A percentile compares a stretch with the other conserved stretches of the same genome.
Conservation (phyloP, 2,113 vertebrate species). For the Oostethus manadensis region DNA sequence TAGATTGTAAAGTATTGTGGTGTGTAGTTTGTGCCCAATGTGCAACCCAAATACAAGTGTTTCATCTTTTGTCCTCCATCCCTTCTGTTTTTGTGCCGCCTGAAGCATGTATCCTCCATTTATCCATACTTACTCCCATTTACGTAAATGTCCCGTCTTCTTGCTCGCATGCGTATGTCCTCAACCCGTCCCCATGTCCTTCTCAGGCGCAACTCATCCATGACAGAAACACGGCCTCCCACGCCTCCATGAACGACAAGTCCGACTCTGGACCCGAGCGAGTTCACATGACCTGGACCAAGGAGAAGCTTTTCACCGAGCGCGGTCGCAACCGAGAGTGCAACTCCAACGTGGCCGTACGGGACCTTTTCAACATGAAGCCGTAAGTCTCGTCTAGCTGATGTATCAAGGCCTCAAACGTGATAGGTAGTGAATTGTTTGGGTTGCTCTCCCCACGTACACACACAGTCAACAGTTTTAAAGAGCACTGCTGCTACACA, state of each 20-base stretch:
- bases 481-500: no score
- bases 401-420: background rate
- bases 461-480: no score
- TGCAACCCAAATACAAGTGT: no score
- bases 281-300: constrained; percentile 98
- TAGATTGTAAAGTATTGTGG: background rate
- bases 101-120: background rate
- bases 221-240: constrained; percentile 87
- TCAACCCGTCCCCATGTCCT: constrained; percentile 2
- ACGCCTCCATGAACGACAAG: constrained; percentile 63
- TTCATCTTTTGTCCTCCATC: background rate
- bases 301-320: constrained; percentile 84
- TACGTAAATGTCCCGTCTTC: background rate
- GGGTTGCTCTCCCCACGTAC: no score
- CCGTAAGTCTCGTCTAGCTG: constrained; percentile 76
- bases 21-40: no score
- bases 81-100: background rate
- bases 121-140: background rate
- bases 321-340: constrained; percentile 79
- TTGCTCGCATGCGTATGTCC: background rate
- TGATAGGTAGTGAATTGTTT: no score
- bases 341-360: constrained; percentile 65
- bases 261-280: constrained; percentile 68
- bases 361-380: constrained; percentile 93
- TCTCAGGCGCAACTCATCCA: constrained; percentile 90